Conservation (phyloP, 1,140 invertebrate species). For the Drosophila triauraria region DNA sequence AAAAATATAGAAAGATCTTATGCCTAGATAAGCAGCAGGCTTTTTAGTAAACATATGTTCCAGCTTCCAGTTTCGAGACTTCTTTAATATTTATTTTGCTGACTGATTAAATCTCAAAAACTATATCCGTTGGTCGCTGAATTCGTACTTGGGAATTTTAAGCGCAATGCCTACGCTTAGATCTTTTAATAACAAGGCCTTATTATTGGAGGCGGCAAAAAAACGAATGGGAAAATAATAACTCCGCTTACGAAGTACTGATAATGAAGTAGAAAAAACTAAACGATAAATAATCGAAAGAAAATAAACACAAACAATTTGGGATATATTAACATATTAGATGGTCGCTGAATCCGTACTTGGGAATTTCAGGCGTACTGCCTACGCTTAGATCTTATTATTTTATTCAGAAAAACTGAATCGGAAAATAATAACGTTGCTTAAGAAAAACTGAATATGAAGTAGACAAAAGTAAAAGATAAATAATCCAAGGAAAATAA, state of each 20-base stretch:
- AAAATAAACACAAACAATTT: background rate
- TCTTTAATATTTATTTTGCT: background rate
- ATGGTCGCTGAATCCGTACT: background rate
- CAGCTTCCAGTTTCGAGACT: too few species aligned
- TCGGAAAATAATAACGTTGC: constrained; percentile 1
- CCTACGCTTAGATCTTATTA: background rate
- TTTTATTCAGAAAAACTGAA: background rate
- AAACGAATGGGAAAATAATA: constrained; percentile 1
- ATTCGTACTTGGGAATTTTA: background rate
- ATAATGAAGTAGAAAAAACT: background rate
- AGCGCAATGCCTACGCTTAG: background rate
- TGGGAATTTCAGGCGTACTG: background rate
- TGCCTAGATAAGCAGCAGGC: too few species aligned
- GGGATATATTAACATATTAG: too few species aligned
- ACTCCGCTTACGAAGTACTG: constrained; percentile 1
- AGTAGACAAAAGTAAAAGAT: background rate
- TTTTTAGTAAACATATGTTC: too few species aligned
- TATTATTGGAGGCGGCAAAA: too few species aligned
- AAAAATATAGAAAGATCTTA: background rate
- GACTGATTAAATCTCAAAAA: too few species aligned
- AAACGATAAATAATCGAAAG: background rate
- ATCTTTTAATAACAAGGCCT: background rate
- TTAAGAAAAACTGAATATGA: background rate
- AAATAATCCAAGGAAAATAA: background rate
- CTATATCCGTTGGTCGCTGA: background rate